Base-by-base conservation (phyloP, 1,140 invertebrate species). In the Proctacanthus coquilletti region DNA sequence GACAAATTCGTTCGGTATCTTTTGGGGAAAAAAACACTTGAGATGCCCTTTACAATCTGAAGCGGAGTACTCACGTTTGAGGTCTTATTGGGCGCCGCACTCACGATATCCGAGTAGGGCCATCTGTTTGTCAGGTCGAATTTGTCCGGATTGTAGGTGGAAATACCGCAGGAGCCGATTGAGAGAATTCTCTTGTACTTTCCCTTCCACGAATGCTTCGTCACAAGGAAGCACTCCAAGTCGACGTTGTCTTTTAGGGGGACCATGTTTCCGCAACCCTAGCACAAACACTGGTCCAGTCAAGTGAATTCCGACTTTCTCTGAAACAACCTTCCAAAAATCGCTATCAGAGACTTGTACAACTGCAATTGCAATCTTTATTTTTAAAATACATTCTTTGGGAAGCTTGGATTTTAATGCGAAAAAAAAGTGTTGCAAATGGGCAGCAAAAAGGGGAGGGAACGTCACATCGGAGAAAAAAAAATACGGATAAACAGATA, bases 101-200 rank as follows among this genome's bases (percentile, higher is more conserved):
- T 79, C 41, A 87, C 72, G 41, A 91, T 74, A 62, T 92, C 86
- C 30, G 71, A 70, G 55, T 89, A 91, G 18, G 76, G 64, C 85
- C 86, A 93, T 63, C 87, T 81, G 65, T 99, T 99, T 27, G 95
- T 99, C 39, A 71, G 48, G 60, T 98, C 94, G 52, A 96, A 68
- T 44, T 76, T 84, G 45, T 74, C 77, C 3, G 93, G 93, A 63
- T 97, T 96, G 60, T 98, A 98, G 11, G 95, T 99, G 27, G 93
- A 91, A 42, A 99, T 87, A 20, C 91, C 92, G 61, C 78, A 72
- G 21, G 86, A 87, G 25, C 93, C 94, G 61, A 99, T 81, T 14
- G 92, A 93, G 60, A 99, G 93, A 53, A 98, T 89, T 52, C 95
- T 74, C 65, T 94, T 95, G 62, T 98, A 99, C 80, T 88, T 95